Evolutionary conservation across 2,797 vertebrate genomes (phyloP).

Genomic region (Limosa lapponica): DNA sequence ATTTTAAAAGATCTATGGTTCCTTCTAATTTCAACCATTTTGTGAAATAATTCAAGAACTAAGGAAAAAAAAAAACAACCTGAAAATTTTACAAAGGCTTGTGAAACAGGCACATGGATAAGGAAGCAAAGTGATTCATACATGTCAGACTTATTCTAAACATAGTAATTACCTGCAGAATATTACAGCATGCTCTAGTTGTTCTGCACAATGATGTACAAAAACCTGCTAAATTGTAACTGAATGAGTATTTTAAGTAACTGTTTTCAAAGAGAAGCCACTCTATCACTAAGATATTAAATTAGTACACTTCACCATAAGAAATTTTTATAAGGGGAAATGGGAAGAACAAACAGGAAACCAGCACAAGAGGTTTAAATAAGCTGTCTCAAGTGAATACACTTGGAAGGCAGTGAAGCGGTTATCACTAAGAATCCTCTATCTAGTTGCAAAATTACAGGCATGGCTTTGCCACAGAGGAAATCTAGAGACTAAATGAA

Average conservation of each 20-base stretch:
- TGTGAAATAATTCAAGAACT: not conserved
- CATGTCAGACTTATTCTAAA: not conserved
- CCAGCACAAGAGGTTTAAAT: fast-evolving
- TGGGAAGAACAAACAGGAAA: not conserved
- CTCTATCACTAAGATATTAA: not conserved
- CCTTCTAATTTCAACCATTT: not conserved
- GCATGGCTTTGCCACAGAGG: not conserved
- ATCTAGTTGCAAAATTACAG: not conserved
- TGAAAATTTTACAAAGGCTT: not conserved
- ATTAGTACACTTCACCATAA: not conserved
- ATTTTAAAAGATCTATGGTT: not conserved
- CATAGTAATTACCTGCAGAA: not conserved
- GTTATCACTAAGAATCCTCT: not conserved
- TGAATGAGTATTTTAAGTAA: not conserved
- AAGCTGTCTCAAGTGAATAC: not conserved
- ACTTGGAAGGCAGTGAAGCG: not conserved
- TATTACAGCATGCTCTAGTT: not conserved
- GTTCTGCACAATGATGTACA: not conserved
- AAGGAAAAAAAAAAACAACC: not conserved
- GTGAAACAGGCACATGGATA: not conserved
- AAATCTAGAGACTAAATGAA: not conserved
- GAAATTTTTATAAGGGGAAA: not conserved
- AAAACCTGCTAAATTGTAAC: not conserved
- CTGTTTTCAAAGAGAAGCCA: not conserved
- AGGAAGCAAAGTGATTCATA: not conserved